Evolutionary conservation across 1,140 invertebrate genomes (phyloP).

Genomic region (Pygmarrhopalites habei): DNA sequence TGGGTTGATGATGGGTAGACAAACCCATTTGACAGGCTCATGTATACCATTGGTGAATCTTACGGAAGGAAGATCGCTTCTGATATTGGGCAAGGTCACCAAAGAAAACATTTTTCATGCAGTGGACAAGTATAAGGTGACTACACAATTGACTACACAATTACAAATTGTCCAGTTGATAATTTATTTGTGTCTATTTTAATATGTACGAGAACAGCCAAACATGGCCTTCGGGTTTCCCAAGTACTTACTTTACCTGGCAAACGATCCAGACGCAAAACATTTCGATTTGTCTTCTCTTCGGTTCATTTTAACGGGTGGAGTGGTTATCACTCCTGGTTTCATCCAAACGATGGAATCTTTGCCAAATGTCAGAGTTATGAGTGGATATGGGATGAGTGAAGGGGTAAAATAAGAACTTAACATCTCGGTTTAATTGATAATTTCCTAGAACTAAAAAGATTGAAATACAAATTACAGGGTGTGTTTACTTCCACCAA

Average conservation of each 20-base stretch:
- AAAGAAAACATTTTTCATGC: not conserved
- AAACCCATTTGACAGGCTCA: not conserved
- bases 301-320: not conserved
- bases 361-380: not conserved
- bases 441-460: too few species aligned
- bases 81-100: not conserved
- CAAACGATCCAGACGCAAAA: slow-evolving; percentile 1
- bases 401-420: too few species aligned
- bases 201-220: not conserved
- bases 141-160: not conserved
- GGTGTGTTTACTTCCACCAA: too few species aligned
- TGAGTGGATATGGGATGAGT: too few species aligned
- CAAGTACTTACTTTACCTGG: slow-evolving; percentile 16
- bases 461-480: too few species aligned
- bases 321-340: slow-evolving; percentile 13
- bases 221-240: slow-evolving; percentile 10
- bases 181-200: not conserved
- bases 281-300: slow-evolving; percentile 6
- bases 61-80: not conserved
- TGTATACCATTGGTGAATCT: not conserved
- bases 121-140: not conserved
- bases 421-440: too few species aligned
- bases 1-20: not conserved
- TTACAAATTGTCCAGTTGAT: not conserved
- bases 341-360: not conserved